A percentile compares a stretch with the other conserved stretches of the same genome.
phyloP scores from a whole-genome alignment of 2,888 invertebrate species.

The Palloptera scutellata region DNA sequence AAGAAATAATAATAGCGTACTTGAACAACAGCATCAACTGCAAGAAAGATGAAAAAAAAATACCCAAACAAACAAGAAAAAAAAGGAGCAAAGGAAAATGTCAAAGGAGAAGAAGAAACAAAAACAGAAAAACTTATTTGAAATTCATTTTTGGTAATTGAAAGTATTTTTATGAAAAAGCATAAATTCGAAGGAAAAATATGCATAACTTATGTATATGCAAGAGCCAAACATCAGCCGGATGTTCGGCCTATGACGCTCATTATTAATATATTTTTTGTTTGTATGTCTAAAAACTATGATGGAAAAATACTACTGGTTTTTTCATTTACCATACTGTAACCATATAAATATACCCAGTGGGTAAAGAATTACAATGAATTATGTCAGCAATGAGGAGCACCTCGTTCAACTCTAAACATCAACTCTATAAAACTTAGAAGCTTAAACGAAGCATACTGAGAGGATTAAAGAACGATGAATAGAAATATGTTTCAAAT shows the following conservation, averaged over 20 bases:
- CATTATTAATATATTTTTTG: constrained; percentile 33
- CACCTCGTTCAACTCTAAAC: no score
- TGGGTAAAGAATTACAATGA: no score
- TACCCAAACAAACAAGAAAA: neutral
- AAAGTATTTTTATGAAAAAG: constrained; percentile 25
- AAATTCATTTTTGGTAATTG: constrained; percentile 33
- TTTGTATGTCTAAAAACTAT: neutral
- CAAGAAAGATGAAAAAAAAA: neutral
- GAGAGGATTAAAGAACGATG: no score
- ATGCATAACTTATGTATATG: constrained; percentile 3
- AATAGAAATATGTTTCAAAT: no score
- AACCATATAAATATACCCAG: no score
- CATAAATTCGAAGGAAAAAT: neutral
- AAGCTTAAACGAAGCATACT: no score
- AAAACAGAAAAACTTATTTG: constrained; percentile 16
- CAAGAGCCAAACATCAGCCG: constrained; percentile 1
- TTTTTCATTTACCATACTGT: no score
- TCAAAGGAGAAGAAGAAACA: neutral
- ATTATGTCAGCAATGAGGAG: no score
- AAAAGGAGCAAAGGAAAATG: neutral
- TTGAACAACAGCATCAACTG: neutral
- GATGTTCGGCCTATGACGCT: constrained; percentile 20
- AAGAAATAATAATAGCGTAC: neutral
- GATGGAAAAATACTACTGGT: no score
- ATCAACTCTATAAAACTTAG: no score